phyloP scores from a whole-genome alignment of 2,888 invertebrate genomes.

The Philereme vetulata region DNA sequence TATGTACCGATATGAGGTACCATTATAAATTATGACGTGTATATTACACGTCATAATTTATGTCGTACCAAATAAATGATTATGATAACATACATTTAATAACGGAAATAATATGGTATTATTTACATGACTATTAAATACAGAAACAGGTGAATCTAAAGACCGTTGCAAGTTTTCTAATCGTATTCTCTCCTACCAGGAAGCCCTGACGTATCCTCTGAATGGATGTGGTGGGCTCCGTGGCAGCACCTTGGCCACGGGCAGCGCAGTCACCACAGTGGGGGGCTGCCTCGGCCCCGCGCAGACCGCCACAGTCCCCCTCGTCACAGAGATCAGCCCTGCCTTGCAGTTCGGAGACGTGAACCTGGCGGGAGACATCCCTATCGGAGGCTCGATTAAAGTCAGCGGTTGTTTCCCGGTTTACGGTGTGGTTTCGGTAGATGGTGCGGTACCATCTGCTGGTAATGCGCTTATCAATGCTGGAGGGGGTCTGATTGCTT shows the following conservation, averaged over 20 bases:
- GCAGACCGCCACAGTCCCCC: constrained; percentile 52
- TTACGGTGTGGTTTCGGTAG: constrained; percentile 64
- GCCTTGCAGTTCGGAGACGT: constrained; percentile 66
- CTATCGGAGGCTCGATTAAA: constrained; percentile 65
- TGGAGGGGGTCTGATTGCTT: constrained; percentile 43
- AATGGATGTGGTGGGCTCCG: constrained; percentile 34
- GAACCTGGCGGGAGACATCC: constrained; percentile 61
- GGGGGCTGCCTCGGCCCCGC: constrained; percentile 28
- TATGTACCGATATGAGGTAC: too few species aligned
- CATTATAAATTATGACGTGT: too few species aligned
- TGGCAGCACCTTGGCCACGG: constrained; percentile 30
- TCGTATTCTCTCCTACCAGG: constrained; percentile 34
- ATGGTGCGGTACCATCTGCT: constrained; percentile 62
- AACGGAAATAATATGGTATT: too few species aligned
- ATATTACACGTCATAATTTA: too few species aligned
- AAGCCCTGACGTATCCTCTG: constrained; percentile 37
- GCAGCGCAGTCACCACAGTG: constrained; percentile 39
- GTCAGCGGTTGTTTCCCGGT: constrained; percentile 70
- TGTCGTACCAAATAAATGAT: too few species aligned
- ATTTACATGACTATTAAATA: too few species aligned
- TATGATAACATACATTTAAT: too few species aligned
- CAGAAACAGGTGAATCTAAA: too few species aligned
- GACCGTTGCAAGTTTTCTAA: too few species aligned
- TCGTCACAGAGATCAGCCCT: constrained; percentile 64
- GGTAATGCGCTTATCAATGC: constrained; percentile 63